A percentile compares a stretch with the other conserved stretches of the same genome.
These are phyloP conservation scores for Poecile atricapillus DNA, from an alignment of 2,113 vertebrate species.

Conservation along the genomic window DNA sequence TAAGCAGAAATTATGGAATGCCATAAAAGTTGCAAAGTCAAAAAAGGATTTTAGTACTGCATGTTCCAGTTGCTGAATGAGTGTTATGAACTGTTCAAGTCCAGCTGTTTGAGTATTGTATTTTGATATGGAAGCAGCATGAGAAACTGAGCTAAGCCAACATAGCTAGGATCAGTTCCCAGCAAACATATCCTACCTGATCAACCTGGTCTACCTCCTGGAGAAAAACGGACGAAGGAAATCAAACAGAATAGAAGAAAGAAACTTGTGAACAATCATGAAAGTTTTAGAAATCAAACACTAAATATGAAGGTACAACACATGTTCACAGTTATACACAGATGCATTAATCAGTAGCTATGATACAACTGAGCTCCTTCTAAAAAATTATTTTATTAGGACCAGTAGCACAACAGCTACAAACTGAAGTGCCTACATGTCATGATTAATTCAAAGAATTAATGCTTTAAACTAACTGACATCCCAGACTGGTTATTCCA, in stretches of 20 bases:
- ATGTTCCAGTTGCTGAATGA: slow-evolving; percentile 86
- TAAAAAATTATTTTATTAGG: not conserved
- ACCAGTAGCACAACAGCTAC: not conserved
- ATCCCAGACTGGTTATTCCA: not conserved
- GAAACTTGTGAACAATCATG: slow-evolving; percentile 96
- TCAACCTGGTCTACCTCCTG: slow-evolving; percentile 99
- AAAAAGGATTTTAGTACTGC: slow-evolving; percentile 89
- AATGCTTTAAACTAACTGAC: not conserved
- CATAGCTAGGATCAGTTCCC: slow-evolving; percentile 76
- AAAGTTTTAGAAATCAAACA: slow-evolving; percentile 77
- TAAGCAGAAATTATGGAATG: slow-evolving; percentile 88
- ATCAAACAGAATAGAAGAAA: slow-evolving; percentile 96
- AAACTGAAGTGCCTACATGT: not conserved
- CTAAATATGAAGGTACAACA: slow-evolving; percentile 71
- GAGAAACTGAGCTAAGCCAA: slow-evolving; percentile 86
- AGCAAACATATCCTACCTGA: slow-evolving; percentile 94
- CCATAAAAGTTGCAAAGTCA: slow-evolving; percentile 77
- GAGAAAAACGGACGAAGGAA: slow-evolving; percentile 85
- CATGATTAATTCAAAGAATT: not conserved
- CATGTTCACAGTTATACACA: slow-evolving; percentile 40
- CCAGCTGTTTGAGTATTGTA: slow-evolving; percentile 83
- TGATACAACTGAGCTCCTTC: not conserved
- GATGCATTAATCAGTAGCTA: not conserved
- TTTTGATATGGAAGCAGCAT: slow-evolving; percentile 91
- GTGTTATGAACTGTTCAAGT: slow-evolving; percentile 87